These are phyloP conservation scores for Drosophila lacertosa DNA, from an alignment of 1,140 invertebrate genomes.

Conservation along the genomic window DNA sequence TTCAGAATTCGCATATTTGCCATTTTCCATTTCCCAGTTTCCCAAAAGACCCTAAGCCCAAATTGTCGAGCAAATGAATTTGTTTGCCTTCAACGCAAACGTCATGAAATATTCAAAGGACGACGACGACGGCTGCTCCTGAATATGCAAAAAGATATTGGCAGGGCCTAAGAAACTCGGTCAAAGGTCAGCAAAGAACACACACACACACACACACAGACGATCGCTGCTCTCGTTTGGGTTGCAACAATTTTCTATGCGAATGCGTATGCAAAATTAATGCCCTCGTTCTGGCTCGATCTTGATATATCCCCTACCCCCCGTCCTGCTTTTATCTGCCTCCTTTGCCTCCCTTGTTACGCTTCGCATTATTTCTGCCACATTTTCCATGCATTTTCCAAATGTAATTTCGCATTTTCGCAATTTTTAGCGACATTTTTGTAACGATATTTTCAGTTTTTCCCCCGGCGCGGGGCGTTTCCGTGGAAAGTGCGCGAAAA, in stretches of 20 bases:
- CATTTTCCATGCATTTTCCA: conserved; percentile 70
- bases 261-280: conserved; percentile 65
- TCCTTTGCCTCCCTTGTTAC: conserved; percentile 43
- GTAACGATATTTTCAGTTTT: conserved; percentile 46
- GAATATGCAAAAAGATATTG: conserved; percentile 68
- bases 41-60: neutral
- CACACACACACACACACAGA: conserved; percentile 34
- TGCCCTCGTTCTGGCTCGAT: conserved; percentile 16
- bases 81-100: conserved; percentile 52
- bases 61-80: conserved; percentile 52
- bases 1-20: neutral
- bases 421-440: conserved; percentile 53
- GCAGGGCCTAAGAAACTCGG: conserved; percentile 57
- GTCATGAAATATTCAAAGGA: conserved; percentile 47
- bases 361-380: conserved; percentile 64
- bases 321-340: neutral
- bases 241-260: conserved; percentile 69
- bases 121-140: conserved; percentile 25
- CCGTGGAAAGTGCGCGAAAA: conserved; percentile 54
- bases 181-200: conserved; percentile 56
- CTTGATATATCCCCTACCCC: conserved; percentile 7
- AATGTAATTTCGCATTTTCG: conserved; percentile 55
- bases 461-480: conserved; percentile 13
- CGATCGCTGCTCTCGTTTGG: conserved; percentile 1
- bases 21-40: conserved; percentile 26